Percentiles rank a stretch among this genome's conserved stretches.
These are phyloP conservation scores for Rutpela maculata DNA, from an alignment of 2,888 invertebrate genomes.

Conservation along the genomic window DNA sequence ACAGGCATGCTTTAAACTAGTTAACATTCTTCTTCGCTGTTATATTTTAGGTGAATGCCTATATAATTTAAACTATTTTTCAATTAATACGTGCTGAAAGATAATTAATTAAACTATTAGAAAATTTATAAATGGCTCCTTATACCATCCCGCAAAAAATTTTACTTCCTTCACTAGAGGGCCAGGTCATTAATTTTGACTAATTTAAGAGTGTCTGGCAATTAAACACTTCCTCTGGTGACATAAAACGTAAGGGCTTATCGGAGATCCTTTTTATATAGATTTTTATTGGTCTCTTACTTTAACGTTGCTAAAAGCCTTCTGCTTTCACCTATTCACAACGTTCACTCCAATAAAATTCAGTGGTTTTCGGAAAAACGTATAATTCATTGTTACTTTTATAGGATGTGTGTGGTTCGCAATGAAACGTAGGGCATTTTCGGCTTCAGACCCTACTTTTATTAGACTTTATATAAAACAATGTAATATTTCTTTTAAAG, in stretches of 20 bases:
- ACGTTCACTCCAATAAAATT: conserved; percentile 31
- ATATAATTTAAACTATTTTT: too few species aligned
- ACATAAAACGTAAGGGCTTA: conserved; percentile 32
- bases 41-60: too few species aligned
- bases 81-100: too few species aligned
- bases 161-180: too few species aligned
- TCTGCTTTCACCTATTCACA: conserved; percentile 35
- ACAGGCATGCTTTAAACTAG: too few species aligned
- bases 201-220: conserved; percentile 41
- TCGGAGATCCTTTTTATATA: conserved; percentile 35
- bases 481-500: conserved; percentile 24
- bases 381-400: conserved; percentile 44
- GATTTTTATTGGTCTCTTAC: conserved; percentile 24
- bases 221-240: conserved; percentile 41
- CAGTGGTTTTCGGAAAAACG: conserved; percentile 34
- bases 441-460: conserved; percentile 29
- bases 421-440: conserved; percentile 26
- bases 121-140: too few species aligned
- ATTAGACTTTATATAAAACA: conserved; percentile 31
- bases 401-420: conserved; percentile 34
- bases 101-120: too few species aligned
- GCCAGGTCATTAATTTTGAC: conserved; percentile 39
- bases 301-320: conserved; percentile 23
- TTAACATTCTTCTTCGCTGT: too few species aligned
- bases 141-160: too few species aligned